Conservation (phyloP, 2,797 vertebrate species). For the Iguana delicatissima region DNA sequence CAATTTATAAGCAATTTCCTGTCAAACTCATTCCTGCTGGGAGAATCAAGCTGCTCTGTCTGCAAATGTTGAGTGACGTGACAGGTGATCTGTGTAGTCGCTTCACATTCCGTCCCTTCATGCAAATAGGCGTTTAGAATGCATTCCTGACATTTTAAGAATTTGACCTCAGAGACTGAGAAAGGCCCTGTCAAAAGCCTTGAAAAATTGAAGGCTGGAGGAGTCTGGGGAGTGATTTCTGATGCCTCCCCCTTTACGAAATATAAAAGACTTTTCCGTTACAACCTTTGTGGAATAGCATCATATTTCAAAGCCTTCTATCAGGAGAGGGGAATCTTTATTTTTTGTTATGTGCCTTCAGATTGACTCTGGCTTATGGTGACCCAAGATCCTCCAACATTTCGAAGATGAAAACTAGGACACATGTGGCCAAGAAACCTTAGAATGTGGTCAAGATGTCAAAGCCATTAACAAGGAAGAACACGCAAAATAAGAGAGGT, state of each 20-base stretch:
- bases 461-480: no score
- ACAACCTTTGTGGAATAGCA: not conserved
- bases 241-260: not conserved
- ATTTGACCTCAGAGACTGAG: conserved; percentile 33
- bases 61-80: conserved; percentile 6
- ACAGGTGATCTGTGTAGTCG: not conserved
- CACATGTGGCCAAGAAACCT: no score
- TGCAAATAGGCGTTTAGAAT: conserved; percentile 31
- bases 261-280: not conserved
- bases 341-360: no score
- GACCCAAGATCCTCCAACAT: no score
- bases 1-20: conserved; percentile 59
- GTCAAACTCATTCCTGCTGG: conserved; percentile 42
- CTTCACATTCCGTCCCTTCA: conserved; percentile 21
- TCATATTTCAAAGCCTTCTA: not conserved
- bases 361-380: no score
- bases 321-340: not conserved
- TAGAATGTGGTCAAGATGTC: no score
- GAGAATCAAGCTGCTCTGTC: accelerated
- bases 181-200: not conserved
- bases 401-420: no score
- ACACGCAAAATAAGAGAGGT: no score
- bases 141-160: conserved; percentile 46
- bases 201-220: not conserved
- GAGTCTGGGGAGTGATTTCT: not conserved